phyloP scores from a whole-genome alignment of 92 coral and sea anemone genomes.

The Zoanthus sansibaricus region DNA sequence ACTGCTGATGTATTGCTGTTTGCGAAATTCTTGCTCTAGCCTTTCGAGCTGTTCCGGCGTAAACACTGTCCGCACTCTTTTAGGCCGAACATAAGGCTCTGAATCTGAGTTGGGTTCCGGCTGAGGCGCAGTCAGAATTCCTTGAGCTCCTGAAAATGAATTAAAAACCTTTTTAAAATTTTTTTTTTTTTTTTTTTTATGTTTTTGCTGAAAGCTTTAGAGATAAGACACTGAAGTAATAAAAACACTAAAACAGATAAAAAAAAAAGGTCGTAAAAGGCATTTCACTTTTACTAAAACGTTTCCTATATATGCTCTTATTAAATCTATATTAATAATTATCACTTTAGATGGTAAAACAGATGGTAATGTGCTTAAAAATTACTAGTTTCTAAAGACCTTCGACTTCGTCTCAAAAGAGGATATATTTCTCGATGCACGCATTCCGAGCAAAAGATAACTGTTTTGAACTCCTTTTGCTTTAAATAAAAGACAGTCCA shows the following conservation, averaged over 20 bases:
- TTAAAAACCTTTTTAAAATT: not conserved
- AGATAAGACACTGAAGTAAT: no score
- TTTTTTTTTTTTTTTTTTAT: not conserved
- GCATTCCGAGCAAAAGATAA: not conserved
- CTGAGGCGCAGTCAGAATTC: not conserved
- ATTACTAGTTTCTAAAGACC: not conserved
- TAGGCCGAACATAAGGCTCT: conserved; percentile 51
- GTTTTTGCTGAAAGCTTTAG: no score
- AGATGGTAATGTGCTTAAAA: not conserved
- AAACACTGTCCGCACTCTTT: conserved; percentile 85
- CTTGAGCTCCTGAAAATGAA: conserved; percentile 24
- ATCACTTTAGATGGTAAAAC: no score
- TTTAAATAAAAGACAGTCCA: not conserved
- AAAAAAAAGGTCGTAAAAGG: no score
- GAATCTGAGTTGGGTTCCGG: not conserved
- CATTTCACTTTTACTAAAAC: no score
- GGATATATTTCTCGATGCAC: not conserved
- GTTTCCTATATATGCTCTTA: no score
- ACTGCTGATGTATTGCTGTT: conserved; percentile 77
- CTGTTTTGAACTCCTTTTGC: not conserved
- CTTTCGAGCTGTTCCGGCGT: conserved; percentile 81
- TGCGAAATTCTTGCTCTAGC: conserved; percentile 75
- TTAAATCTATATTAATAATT: no score
- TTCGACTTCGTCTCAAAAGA: not conserved
- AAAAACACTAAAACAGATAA: no score